phyloP scores from a whole-genome alignment of 2,113 vertebrate species.

The Lagopus leucura region DNA sequence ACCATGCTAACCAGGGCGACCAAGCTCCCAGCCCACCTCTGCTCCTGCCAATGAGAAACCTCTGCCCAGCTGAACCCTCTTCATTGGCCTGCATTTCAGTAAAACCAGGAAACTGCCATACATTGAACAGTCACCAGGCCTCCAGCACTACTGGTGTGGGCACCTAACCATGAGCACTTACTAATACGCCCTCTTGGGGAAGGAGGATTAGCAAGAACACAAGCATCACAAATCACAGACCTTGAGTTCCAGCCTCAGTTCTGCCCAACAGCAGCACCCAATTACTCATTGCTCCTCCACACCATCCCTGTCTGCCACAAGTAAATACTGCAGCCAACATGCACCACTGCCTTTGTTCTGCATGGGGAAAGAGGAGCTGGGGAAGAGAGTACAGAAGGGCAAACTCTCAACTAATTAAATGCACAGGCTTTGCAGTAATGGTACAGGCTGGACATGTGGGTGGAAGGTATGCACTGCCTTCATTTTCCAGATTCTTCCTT shows the following conservation, averaged over 20 bases:
- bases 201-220: not conserved
- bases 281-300: not conserved
- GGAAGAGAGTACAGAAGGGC: not conserved
- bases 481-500: slow-evolving; percentile 33
- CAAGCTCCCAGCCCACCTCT: not conserved
- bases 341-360: not conserved
- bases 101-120: not conserved
- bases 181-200: not conserved
- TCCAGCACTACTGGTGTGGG: not conserved
- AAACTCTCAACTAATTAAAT: not conserved
- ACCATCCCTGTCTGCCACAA: not conserved
- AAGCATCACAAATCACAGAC: not conserved
- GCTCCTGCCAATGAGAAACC: not conserved
- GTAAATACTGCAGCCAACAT: not conserved
- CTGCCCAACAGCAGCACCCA: not conserved
- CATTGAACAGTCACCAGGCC: not conserved
- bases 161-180: not conserved
- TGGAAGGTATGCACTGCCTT: slow-evolving; percentile 1
- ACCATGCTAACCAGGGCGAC: not conserved
- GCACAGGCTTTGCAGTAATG: rapidly evolving
- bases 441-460: slow-evolving; percentile 8
- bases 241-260: not conserved
- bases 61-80: not conserved
- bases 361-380: not conserved
- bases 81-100: not conserved